phyloP scores from a whole-genome alignment of 1,140 invertebrate genomes.

The Drosophila tani region DNA sequence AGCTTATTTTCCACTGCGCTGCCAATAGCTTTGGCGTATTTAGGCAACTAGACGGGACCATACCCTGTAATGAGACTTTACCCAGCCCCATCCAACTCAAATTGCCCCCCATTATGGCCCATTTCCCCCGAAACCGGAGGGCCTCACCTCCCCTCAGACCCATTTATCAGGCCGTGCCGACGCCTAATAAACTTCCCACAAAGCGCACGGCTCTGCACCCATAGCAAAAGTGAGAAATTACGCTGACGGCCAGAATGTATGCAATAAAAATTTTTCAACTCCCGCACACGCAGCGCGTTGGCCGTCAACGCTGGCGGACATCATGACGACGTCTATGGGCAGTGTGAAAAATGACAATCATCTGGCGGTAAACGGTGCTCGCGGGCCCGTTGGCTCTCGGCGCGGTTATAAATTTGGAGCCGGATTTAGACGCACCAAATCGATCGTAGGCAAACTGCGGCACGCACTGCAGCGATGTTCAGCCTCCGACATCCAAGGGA shows the following conservation, averaged over 20 bases:
- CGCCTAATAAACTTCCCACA: constrained; percentile 75
- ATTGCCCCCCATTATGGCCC: constrained; percentile 15
- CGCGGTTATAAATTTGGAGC: constrained; percentile 66
- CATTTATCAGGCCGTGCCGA: constrained; percentile 53
- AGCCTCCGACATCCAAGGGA: neutral
- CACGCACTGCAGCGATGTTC: constrained; percentile 11
- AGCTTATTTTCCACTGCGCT: neutral
- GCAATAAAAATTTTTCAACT: constrained; percentile 84
- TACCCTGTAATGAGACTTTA: constrained; percentile 15
- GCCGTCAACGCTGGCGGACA: constrained; percentile 5
- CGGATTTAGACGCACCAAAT: constrained; percentile 63
- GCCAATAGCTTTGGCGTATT: neutral
- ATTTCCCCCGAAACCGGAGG: constrained; percentile 5
- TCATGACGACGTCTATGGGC: constrained; percentile 63
- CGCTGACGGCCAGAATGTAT: constrained; percentile 80
- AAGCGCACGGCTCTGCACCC: constrained; percentile 34
- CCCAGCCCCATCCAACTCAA: neutral
- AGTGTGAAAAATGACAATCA: constrained; percentile 62
- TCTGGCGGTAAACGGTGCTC: constrained; percentile 21
- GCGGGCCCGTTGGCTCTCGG: constrained; percentile 24
- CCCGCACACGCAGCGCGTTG: constrained; percentile 43
- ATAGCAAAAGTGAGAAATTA: constrained; percentile 76
- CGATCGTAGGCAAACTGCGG: constrained; percentile 23
- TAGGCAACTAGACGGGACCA: constrained; percentile 11
- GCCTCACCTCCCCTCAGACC: neutral